Conservation (phyloP, 2,113 vertebrate species). For the Eolophus roseicapilla region DNA sequence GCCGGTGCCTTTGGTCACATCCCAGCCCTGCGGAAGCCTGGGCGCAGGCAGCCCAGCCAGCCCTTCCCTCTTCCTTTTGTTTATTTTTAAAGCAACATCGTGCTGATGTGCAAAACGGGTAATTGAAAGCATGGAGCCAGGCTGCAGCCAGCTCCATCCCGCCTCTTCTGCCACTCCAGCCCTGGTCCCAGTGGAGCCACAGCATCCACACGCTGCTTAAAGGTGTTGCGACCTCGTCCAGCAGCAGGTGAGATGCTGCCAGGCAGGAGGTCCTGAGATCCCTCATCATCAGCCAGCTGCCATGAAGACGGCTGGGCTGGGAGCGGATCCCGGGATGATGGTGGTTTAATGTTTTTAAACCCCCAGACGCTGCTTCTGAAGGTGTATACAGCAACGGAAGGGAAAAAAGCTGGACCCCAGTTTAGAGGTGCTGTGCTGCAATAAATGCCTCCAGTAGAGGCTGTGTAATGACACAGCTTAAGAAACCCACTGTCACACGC, state of each 20-base stretch:
- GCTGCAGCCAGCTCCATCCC: neutral
- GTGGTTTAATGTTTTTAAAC: neutral
- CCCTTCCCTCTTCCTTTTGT: neutral
- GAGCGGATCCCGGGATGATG: accelerated
- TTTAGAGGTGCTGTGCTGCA: neutral
- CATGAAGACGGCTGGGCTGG: neutral
- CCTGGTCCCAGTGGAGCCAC: accelerated
- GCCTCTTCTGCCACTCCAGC: neutral
- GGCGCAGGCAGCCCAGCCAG: neutral
- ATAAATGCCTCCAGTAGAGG: neutral
- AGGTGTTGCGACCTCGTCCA: neutral
- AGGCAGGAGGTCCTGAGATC: neutral
- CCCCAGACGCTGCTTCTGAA: neutral
- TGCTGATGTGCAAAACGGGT: neutral
- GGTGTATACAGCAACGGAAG: neutral
- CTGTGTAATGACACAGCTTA: neutral
- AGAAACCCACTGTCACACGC: accelerated
- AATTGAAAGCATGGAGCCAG: accelerated
- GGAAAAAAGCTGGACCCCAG: neutral
- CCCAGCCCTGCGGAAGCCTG: accelerated
- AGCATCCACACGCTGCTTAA: neutral
- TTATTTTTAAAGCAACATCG: neutral
- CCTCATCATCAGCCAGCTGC: neutral
- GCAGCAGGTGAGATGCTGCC: accelerated
- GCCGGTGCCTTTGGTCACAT: accelerated